Percentiles rank a stretch among this genome's conserved stretches.
Conservation (phyloP, 2,797 vertebrate genomes). For the Columba guinea region DNA sequence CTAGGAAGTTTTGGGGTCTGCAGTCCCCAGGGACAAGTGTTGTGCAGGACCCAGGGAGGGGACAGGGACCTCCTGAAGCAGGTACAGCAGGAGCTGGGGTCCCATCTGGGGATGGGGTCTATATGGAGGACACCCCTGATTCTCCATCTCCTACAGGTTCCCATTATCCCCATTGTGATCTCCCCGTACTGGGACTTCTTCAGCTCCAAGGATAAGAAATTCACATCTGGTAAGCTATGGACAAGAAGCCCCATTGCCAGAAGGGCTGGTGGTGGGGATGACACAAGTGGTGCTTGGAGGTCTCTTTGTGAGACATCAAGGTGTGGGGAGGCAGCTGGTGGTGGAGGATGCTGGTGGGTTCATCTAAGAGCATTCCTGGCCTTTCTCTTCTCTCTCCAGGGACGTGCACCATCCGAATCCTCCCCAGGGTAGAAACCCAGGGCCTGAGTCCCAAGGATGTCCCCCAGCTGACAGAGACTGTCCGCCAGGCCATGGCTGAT, state of each 20-base stretch:
- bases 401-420: slow-evolving; percentile 3
- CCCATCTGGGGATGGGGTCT: neutral
- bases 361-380: neutral
- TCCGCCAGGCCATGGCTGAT: slow-evolving; percentile 15
- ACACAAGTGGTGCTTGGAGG: neutral
- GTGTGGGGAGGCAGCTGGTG: neutral
- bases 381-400: slow-evolving; percentile 1
- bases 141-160: slow-evolving; percentile 51
- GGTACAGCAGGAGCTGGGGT: neutral
- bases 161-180: slow-evolving; percentile 73
- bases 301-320: neutral
- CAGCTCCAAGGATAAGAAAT: slow-evolving; percentile 78
- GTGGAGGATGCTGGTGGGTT: neutral
- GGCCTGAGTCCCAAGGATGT: slow-evolving; percentile 36
- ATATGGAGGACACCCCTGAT: neutral
- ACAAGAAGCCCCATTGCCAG: neutral
- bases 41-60: neutral
- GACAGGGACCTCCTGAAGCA: neutral
- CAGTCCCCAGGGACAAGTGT: neutral
- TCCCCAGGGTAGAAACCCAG: slow-evolving; percentile 33
- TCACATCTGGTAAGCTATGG: slow-evolving; percentile 70
- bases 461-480: neutral
- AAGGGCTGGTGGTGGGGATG: neutral
- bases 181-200: slow-evolving; percentile 76
- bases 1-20: neutral